phyloP scores from a whole-genome alignment of 2,797 vertebrate species.

The Manis pentadactyla region DNA sequence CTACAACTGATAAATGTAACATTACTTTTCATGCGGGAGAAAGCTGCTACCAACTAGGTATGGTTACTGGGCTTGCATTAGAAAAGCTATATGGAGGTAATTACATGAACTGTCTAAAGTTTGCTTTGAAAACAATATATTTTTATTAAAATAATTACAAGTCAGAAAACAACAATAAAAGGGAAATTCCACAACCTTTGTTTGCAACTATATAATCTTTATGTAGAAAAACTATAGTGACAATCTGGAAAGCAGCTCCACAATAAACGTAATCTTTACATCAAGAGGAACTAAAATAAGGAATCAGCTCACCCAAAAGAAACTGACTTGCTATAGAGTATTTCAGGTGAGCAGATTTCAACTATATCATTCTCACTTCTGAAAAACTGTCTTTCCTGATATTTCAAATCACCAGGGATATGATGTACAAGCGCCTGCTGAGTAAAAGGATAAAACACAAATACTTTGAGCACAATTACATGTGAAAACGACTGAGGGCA shows the following conservation, averaged over 20 bases:
- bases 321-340: conserved; percentile 33
- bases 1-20: not conserved
- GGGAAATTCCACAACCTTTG: conserved; percentile 65
- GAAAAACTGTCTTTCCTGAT: conserved; percentile 58
- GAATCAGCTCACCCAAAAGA: conserved; percentile 46
- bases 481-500: no score
- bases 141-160: conserved; percentile 80
- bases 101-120: conserved; percentile 72
- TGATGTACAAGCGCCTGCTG: conserved; percentile 17
- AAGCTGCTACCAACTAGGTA: not conserved
- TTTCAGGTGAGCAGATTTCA: conserved; percentile 44
- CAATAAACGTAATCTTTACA: conserved; percentile 43
- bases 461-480: no score
- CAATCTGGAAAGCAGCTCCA: conserved; percentile 63
- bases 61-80: not conserved
- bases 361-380: conserved; percentile 49
- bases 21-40: conserved; percentile 6
- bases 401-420: conserved; percentile 42
- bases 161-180: conserved; percentile 74
- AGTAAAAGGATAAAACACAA: no score
- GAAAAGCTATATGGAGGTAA: conserved; percentile 61
- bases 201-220: conserved; percentile 67
- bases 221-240: conserved; percentile 72
- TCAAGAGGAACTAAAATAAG: conserved; percentile 19
- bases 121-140: conserved; percentile 69